Evolutionary conservation across 2,797 vertebrate species (phyloP).

Genomic region (Macropus fuliginosus): DNA sequence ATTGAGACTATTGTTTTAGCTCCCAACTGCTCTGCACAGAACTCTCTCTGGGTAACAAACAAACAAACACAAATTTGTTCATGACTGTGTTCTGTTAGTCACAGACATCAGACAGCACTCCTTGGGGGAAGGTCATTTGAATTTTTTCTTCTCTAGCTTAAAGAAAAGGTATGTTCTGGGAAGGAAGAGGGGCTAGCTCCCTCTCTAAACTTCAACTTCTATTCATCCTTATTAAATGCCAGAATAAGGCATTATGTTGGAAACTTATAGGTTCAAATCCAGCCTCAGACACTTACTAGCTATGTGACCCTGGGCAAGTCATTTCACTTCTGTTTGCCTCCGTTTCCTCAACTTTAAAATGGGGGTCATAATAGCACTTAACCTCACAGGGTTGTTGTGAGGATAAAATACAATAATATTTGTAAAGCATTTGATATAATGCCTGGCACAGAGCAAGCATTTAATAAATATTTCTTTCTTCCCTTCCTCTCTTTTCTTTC

Average conservation of each 20-base stretch:
- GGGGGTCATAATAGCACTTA: neutral
- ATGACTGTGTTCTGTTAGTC: neutral
- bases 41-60: neutral
- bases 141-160: neutral
- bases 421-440: neutral
- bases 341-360: neutral
- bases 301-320: neutral
- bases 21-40: neutral
- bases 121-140: neutral
- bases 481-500: neutral
- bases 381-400: neutral
- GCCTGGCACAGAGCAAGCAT: neutral
- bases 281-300: neutral
- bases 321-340: neutral
- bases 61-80: neutral
- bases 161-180: neutral
- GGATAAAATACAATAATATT: neutral
- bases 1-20: neutral
- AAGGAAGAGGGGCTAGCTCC: neutral
- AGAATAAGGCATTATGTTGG: neutral
- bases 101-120: neutral
- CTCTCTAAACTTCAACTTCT: neutral
- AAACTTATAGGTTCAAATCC: neutral
- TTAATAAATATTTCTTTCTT: neutral
- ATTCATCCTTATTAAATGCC: neutral